Conservation (phyloP, 2,888 invertebrate species). For the Tridacna crocea region DNA sequence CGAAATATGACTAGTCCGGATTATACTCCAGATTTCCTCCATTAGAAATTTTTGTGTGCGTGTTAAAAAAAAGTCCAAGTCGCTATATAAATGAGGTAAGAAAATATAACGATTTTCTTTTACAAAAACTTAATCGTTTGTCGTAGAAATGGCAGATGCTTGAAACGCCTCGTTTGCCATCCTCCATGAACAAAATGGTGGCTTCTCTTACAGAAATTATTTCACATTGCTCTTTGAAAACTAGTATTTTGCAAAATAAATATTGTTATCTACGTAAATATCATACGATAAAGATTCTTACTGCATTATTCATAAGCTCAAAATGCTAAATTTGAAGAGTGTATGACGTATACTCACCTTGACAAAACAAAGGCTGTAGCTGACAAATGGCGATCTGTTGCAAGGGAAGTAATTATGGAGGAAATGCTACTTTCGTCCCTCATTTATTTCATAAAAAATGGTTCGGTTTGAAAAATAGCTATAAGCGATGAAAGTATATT, state of each 20-base stretch:
- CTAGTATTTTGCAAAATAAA: neutral
- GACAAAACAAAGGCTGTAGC: slow-evolving; percentile 7
- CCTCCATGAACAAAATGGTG: slow-evolving; percentile 14
- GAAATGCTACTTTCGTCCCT: neutral
- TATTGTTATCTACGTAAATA: neutral
- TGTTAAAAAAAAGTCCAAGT: too few relatives aligned
- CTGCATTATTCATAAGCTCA: neutral
- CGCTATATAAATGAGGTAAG: too few relatives aligned
- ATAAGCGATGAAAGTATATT: too few relatives aligned
- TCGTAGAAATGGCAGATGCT: too few relatives aligned
- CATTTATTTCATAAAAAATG: neutral
- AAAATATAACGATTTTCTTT: too few relatives aligned
- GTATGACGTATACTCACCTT: neutral
- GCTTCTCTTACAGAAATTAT: neutral
- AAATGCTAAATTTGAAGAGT: neutral
- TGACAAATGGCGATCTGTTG: neutral
- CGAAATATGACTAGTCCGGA: neutral
- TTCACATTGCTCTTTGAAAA: neutral
- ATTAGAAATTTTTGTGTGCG: too few relatives aligned
- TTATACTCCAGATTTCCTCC: neutral
- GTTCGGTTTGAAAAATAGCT: too few relatives aligned
- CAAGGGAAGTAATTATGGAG: slow-evolving; percentile 3
- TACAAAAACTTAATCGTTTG: too few relatives aligned
- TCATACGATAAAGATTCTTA: neutral
- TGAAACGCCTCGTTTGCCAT: neutral